phyloP scores from a whole-genome alignment of 23 tunicate species.

The Ascidia mentula region DNA sequence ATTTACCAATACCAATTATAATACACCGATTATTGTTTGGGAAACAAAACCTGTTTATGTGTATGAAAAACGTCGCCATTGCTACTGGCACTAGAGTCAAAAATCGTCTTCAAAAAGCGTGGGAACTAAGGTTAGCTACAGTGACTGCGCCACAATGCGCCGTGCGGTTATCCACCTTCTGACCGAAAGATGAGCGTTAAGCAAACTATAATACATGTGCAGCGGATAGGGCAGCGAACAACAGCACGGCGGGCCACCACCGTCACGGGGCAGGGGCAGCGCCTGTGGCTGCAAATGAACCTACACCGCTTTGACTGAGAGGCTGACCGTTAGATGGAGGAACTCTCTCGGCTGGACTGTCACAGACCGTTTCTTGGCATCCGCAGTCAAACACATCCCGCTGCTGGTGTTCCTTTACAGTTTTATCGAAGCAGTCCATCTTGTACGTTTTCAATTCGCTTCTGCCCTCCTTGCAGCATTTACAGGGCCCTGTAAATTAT shows the following conservation, averaged over 20 bases:
- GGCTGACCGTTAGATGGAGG: neutral
- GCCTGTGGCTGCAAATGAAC: neutral
- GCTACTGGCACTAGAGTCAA: too few relatives aligned
- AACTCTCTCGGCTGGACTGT: neutral
- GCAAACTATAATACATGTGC: neutral
- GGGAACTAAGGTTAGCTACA: too few relatives aligned
- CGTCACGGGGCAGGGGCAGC: neutral
- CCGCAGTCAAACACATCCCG: neutral
- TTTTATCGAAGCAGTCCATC: neutral
- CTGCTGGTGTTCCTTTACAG: neutral
- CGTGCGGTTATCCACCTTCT: slow-evolving; percentile 5
- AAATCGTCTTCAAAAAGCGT: too few relatives aligned
- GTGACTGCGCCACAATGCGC: neutral
- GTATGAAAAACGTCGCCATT: too few relatives aligned
- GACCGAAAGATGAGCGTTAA: neutral
- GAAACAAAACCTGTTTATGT: too few relatives aligned
- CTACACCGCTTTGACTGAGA: neutral
- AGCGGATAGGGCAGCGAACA: neutral
- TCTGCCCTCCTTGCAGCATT: neutral
- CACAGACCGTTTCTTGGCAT: neutral
- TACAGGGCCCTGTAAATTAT: neutral
- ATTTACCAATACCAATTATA: too few relatives aligned
- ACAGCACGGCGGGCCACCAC: slow-evolving; percentile 3
- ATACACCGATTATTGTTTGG: too few relatives aligned
- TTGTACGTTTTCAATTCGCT: neutral